Evolutionary conservation across 2,113 vertebrate genomes (phyloP), one percentile per base, ranked within the genome.

Genomic region (Periophthalmus modestus): DNA sequence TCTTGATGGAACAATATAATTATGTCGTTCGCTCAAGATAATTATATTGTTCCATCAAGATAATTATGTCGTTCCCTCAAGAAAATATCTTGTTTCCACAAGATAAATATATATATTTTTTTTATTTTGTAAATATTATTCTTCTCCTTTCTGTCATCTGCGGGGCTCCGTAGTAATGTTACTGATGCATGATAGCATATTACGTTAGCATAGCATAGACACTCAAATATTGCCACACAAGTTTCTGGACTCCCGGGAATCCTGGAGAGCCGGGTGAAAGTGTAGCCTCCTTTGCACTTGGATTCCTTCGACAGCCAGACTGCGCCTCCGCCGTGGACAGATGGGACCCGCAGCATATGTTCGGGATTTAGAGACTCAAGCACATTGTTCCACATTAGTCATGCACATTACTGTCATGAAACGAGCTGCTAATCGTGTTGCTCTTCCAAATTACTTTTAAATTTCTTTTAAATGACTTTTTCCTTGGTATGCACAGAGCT

Each of bases 231-330:
- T 55, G 24, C 39, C 59, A 79, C 59, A 70, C 63, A 69, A 16
- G 71, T 52, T 61, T 43, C 52, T 48, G 73, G 62, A 86, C 88
- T 77, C 82, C 80, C 72, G 23, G 82, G 61, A 89, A 88, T 72
- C 62, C 83, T 82, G 74, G 72, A 83, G 83, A 79, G 78, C 80
- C 77, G 74, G 78, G 71, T 73, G 80, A 39, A 72, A 81, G 74
- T 13, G 57, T 24, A 4, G 36, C 77, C 71, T 77, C 75, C 54
- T 39, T 66, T 0, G 18, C 80, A 78, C 72, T 84, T 57, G 57
- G 77, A 90, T 87, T 85, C 76, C 76, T 73, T 54, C 62, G 57
- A 66, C 80, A 68, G 72, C 70, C 75, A 73, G 78, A 46, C 86
- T 74, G 47, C 73, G 68, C 83, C n/a, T 10, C 77, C 39, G 66